Conservation (phyloP, 2,113 vertebrate genomes). For the Mustela nigripes region DNA sequence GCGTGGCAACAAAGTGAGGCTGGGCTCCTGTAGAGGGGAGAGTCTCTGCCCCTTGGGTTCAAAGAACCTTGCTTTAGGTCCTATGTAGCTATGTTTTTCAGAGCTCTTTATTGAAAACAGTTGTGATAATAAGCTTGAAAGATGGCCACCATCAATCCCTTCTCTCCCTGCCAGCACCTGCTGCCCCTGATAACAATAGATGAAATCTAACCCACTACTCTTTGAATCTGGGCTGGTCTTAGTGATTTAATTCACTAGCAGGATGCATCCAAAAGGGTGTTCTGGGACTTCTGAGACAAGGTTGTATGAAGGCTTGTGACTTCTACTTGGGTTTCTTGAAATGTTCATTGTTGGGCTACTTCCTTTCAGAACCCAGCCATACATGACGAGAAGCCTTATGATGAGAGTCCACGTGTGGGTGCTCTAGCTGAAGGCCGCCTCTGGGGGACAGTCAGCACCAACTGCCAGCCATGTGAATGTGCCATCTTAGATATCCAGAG, state of each 20-base stretch:
- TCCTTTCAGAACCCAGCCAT: not conserved
- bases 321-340: not conserved
- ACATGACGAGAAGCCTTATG: not conserved
- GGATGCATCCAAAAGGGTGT: not conserved
- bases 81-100: not conserved
- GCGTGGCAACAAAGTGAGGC: not conserved
- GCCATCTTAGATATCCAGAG: not conserved
- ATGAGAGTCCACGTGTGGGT: not conserved
- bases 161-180: not conserved
- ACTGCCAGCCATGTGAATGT: rapidly evolving
- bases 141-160: not conserved
- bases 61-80: not conserved
- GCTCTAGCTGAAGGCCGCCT: not conserved
- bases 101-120: not conserved
- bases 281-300: not conserved
- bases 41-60: not conserved
- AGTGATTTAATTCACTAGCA: not conserved
- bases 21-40: not conserved
- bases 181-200: not conserved
- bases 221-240: not conserved
- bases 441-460: not conserved
- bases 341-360: not conserved
- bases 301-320: not conserved
- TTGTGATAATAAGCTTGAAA: not conserved
- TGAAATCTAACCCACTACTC: not conserved